Conservation (phyloP, 35 echinoderm and acorn worm genomes). For the Patiria miniata region DNA sequence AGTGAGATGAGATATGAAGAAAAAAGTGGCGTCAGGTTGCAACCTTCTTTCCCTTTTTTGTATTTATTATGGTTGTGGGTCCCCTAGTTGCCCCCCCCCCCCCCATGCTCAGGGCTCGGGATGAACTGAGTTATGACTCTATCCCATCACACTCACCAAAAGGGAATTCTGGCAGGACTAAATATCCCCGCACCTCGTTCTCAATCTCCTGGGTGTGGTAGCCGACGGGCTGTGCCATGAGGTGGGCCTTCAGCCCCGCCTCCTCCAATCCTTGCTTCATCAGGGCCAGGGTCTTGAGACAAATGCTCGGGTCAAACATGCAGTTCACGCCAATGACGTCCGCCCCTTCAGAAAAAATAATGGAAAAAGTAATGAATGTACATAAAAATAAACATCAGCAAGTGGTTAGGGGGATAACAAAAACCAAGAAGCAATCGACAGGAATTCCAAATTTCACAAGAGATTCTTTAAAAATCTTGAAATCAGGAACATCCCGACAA, state of each 20-base stretch:
- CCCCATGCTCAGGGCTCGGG: not conserved
- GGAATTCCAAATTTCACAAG: no score
- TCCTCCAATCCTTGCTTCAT: conserved; percentile 77
- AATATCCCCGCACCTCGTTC: conserved; percentile 43
- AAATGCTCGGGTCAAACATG: conserved; percentile 70
- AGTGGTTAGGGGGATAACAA: not conserved
- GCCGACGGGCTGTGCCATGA: conserved; percentile 80
- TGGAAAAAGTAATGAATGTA: not conserved
- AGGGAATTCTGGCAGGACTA: conserved; percentile 72
- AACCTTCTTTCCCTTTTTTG: no score
- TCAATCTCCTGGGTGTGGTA: conserved; percentile 71
- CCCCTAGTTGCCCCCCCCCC: not conserved
- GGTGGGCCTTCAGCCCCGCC: conserved; percentile 50
- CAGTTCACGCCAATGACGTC: conserved; percentile 85
- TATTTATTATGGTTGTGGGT: not conserved
- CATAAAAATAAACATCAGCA: not conserved
- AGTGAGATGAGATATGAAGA: not conserved
- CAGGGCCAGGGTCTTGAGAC: conserved; percentile 52
- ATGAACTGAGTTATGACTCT: not conserved
- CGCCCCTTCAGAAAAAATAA: no score
- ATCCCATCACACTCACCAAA: conserved; percentile 78
- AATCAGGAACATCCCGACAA: no score
- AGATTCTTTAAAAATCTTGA: no score
- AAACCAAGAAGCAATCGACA: not conserved
- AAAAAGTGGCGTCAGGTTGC: no score